A percentile compares a stretch with the other conserved stretches of the same genome.
phyloP scores from a whole-genome alignment of 2,113 vertebrate species.

The Cervus canadensis region DNA sequence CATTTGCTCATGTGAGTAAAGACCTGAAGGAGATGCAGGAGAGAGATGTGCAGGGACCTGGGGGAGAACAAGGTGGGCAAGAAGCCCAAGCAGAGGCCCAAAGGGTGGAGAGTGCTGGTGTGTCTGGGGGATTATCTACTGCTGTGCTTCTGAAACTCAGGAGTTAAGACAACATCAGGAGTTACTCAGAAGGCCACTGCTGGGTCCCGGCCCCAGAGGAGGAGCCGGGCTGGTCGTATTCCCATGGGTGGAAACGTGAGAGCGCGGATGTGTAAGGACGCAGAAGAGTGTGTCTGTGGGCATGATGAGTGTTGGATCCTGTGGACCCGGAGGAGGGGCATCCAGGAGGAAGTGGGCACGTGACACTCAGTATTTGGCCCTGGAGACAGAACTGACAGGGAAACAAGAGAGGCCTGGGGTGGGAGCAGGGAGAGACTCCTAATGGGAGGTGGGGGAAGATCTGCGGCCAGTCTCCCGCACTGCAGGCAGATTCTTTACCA shows the following conservation, averaged over 20 bases:
- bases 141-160: neutral
- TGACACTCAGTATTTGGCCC: neutral
- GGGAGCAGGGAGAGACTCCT: neutral
- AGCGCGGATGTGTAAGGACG: neutral
- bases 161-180: neutral
- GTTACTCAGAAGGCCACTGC: neutral
- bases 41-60: neutral
- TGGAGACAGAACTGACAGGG: neutral
- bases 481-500: neutral
- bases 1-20: neutral
- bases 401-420: neutral
- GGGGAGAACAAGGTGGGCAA: neutral
- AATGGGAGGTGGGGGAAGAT: neutral
- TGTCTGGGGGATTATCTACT: neutral
- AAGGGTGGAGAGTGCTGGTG: neutral
- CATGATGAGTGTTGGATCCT: neutral
- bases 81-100: neutral
- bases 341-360: neutral
- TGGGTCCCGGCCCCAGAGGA: neutral
- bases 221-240: neutral
- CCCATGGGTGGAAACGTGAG: neutral
- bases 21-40: neutral
- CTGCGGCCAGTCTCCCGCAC: neutral
- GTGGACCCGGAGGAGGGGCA: neutral
- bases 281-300: neutral